Evolutionary conservation across 2,888 invertebrate genomes (phyloP).

Genomic region (Siphonodentalium dalli): DNA sequence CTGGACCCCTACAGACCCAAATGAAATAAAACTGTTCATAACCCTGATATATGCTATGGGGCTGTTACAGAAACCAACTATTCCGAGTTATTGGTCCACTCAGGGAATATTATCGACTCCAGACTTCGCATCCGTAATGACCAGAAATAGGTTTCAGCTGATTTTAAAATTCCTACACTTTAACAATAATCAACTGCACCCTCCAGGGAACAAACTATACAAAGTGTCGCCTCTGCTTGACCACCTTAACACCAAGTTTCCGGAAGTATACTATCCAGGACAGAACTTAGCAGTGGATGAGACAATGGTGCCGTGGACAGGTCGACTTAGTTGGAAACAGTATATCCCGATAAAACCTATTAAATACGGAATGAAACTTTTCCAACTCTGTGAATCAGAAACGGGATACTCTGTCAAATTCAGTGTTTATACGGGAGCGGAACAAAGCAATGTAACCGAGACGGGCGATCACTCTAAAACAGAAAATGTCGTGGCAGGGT

Average conservation of each 20-base stretch:
- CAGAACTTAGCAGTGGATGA: conserved; percentile 25
- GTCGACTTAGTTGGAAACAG: conserved; percentile 14
- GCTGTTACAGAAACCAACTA: too few relatives aligned
- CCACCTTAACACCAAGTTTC: conserved; percentile 4
- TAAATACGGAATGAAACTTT: conserved; percentile 27
- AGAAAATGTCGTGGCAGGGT: conserved; percentile 10
- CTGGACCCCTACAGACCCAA: too few relatives aligned
- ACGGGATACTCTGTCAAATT: conserved; percentile 20
- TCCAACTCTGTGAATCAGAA: conserved; percentile 21
- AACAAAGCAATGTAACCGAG: conserved; percentile 3
- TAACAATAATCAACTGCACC: too few relatives aligned
- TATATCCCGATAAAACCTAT: conserved; percentile 31
- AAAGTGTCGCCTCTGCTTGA: conserved; percentile 23
- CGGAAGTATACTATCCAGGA: conserved; percentile 10
- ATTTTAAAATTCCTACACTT: too few relatives aligned
- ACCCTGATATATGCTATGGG: too few relatives aligned
- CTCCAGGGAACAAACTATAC: too few relatives aligned
- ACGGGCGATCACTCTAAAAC: background rate
- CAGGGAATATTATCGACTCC: too few relatives aligned
- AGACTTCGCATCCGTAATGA: too few relatives aligned
- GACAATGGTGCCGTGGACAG: conserved; percentile 22
- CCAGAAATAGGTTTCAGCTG: too few relatives aligned
- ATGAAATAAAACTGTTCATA: too few relatives aligned
- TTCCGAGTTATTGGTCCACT: too few relatives aligned
- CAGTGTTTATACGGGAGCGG: conserved; percentile 22